Evolutionary conservation across 2,888 invertebrate genomes (phyloP), one percentile per base, ranked within the genome.

Genomic region (Netelia fuscicornis): DNA sequence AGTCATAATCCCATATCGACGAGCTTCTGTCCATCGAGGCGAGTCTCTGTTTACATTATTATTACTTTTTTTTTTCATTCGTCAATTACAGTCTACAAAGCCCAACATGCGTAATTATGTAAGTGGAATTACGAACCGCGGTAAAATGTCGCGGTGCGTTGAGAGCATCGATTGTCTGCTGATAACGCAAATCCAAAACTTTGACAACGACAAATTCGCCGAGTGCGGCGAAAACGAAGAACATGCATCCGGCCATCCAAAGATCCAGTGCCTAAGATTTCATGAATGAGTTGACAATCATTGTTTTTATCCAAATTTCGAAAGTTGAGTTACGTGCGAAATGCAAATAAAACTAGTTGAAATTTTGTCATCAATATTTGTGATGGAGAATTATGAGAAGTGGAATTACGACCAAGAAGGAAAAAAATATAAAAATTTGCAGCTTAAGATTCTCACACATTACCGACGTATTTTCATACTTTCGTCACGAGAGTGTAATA

Each of bases 221-320:
- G 23, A 98, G 94, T 0, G 98, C 97, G 0, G 97, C 97, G 91
- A 98, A 98, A 2, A 97, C 97, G 84, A 97, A 97, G 90, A 97
- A 95, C 97, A 98, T 97, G 90, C 98, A 98, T 5, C 97, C 97
- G 3, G 97, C 97, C 97, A 98, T 97, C 98, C 98, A 98, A 10
- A 97, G 94, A 92, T 97, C 97, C 58, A 97, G 94, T 1, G 97
- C 97, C 97, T 97, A 65, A 93, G 91, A 88, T 85, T 86, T 90
- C 87, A 72, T 74, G 84, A 78, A 81, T 48, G 11, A 79, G 84
- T 11, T 6, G 25, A 10, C 17, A 11, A 25, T 56, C 56, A 2
- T 74, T n/a, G 9, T 11, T 25, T 58, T 23, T 8, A 58, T 60
- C 13, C 2, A n/a, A 23, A 48, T 13, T 30, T 79, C 17, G 11